Evolutionary conservation across 2,888 invertebrate genomes (phyloP).

Genomic region (Smittia aterrima): DNA sequence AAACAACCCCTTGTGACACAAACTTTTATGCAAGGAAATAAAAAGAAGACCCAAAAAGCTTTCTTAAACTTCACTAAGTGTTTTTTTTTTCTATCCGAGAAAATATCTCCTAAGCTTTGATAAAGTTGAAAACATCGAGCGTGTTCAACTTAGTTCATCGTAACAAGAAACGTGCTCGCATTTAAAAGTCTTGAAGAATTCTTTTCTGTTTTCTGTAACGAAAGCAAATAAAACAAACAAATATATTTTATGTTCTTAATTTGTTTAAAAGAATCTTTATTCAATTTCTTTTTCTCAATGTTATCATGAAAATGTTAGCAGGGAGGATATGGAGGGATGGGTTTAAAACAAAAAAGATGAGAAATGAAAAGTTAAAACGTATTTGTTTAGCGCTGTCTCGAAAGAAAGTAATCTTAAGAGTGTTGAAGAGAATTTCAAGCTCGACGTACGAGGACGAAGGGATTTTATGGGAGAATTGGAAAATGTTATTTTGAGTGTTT

Average conservation of each 20-base stretch:
- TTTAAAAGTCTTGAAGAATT: neutral
- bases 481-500: neutral
- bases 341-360: neutral
- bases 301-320: neutral
- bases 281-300: neutral
- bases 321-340: neutral
- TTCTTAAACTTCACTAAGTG: no score
- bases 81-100: no score
- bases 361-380: neutral
- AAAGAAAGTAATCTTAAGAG: neutral
- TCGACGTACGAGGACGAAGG: neutral
- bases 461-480: neutral
- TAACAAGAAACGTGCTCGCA: neutral
- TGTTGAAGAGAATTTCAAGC: neutral
- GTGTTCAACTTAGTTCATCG: neutral
- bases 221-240: neutral
- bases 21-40: no score
- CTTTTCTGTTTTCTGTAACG: neutral
- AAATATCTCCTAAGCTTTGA: no score
- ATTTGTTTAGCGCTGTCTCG: neutral
- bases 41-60: no score
- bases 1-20: no score
- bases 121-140: neutral
- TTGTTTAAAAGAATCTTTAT: neutral
- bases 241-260: slow-evolving; percentile 3